Evolutionary conservation across 2,888 invertebrate genomes (phyloP).

Genomic region (Philaethria dido): DNA sequence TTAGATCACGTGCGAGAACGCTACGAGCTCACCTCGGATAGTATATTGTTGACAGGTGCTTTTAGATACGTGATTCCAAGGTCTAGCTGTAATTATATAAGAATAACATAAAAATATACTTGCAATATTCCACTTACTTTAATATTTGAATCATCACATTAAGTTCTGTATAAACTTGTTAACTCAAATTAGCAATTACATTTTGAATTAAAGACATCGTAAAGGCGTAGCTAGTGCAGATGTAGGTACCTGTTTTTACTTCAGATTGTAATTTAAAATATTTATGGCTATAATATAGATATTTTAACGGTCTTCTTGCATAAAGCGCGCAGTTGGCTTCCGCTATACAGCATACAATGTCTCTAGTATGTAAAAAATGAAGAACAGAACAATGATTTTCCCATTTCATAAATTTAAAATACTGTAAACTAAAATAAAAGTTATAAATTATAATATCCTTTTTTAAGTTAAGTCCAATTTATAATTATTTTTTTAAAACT

Average conservation of each 20-base stretch:
- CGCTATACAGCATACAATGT: neutral
- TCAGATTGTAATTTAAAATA: too few species aligned
- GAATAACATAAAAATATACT: neutral
- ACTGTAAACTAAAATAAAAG: too few species aligned
- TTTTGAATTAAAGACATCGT: neutral
- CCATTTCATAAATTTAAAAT: too few species aligned
- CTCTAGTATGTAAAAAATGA: neutral
- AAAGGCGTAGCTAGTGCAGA: neutral
- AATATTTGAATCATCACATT: neutral
- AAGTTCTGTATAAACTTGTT: too few species aligned
- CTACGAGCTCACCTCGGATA: slow-evolving; percentile 56
- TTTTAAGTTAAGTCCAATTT: too few species aligned
- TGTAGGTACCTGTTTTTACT: neutral
- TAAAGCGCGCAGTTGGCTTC: neutral
- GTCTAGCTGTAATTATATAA: slow-evolving; percentile 19
- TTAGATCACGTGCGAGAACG: slow-evolving; percentile 47
- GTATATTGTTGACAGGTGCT: slow-evolving; percentile 64
- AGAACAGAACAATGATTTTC: neutral
- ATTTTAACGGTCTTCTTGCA: neutral
- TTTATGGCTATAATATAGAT: neutral
- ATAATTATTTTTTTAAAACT: too few species aligned
- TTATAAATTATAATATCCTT: too few species aligned
- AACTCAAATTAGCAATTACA: neutral
- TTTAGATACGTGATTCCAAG: slow-evolving; percentile 40
- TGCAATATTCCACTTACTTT: neutral